Base-by-base conservation (phyloP, 2,888 invertebrate genomes). In the Caenorhabditis becei region DNA sequence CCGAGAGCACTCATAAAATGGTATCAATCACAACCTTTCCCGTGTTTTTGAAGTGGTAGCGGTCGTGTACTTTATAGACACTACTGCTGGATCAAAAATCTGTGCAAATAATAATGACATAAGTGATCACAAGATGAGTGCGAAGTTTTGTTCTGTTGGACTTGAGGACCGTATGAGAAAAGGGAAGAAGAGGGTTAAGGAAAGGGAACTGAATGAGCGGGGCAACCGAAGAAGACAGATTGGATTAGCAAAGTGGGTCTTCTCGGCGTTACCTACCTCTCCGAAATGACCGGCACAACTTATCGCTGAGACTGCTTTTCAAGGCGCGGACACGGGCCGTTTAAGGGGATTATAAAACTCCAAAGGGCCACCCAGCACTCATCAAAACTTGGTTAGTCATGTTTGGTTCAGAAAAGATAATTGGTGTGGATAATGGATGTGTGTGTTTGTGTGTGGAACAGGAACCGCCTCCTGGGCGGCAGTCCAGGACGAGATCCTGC, bases 381-480 rank as follows among this genome's bases (percentile, higher is more conserved):
- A 75, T 58, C 67, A 79, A 79, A 72, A 77, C 77, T 69, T 77
- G 67, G 79, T 67, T 72, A 79, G 79, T 79, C 79, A 74, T 74
- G 74, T 74, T 80, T 80, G 69, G 74, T 74, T 80, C 65, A 69
- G 63, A 79, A 80, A 72, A 72, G 80, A 80, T 80, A 80, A 80
- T 80, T 80, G 80, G 80, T 63, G 80, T 80, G 80, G 74, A 80
- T 80, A 80, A 80, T 80, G 80, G 80, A 80, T 74, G 80, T 69
- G 61, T 54, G 67, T 71, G 51, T 65, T 69, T 80, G 63, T 66
- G 58, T 65, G 65, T 59, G 67, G 79, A 79, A 79, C 79, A 79
- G 72, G 79, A 79, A 79, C 72, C 56, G 56, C 61, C 63, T 58
- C 53, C 23, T 67, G 26, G n/a, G 54, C 54, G 20, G 41, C 23